Evolutionary conservation across 2,888 invertebrate genomes (phyloP), one percentile per base, ranked within the genome.

Genomic region (Dinocampus coccinellae): DNA sequence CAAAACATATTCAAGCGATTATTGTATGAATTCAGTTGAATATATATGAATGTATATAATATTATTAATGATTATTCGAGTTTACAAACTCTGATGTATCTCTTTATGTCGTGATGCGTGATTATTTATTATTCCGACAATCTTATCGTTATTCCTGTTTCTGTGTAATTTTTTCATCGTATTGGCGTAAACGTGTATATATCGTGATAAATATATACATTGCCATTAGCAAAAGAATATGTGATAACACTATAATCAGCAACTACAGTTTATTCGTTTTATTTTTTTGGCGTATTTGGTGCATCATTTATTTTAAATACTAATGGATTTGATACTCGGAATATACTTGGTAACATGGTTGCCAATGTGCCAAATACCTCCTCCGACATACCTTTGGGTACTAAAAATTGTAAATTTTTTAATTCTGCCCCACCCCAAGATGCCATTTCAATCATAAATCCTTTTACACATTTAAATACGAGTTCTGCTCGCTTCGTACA

Each of bases 381-480:
- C 81, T 93, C 93, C 0, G 96, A 95, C 83, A 96, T 93, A 53
- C 93, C 93, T 89, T 93, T 91, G 2, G 97, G 97, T 64, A 97
- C 92, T 72, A 97, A 89, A 85, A 95, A 95, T 86, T 94, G 94
- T 33, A 97, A 90, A 86, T 94, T 98, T 89, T 95, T 95, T 76
- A 96, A 89, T 88, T 95, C 95, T 0, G 95, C 94, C 36, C 96
- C 96, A 74, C 96, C 96, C 93, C 97, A 95, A 0, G 97, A 95
- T 9, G 95, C 94, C 91, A 97, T 96, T 90, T 99, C 99, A 88
- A 99, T 97, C 95, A 99, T 96, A 88, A 99, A 99, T 2, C 99
- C 99, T 89, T 99, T 99, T 66, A 98, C 96, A 89, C 99, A 99
- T 89, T 99, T 99, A 84, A 98, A 97, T 72, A 99, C 95, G 76